Evolutionary conservation across 2,797 vertebrate genomes (phyloP).

Genomic region (Pangasius macronema): DNA sequence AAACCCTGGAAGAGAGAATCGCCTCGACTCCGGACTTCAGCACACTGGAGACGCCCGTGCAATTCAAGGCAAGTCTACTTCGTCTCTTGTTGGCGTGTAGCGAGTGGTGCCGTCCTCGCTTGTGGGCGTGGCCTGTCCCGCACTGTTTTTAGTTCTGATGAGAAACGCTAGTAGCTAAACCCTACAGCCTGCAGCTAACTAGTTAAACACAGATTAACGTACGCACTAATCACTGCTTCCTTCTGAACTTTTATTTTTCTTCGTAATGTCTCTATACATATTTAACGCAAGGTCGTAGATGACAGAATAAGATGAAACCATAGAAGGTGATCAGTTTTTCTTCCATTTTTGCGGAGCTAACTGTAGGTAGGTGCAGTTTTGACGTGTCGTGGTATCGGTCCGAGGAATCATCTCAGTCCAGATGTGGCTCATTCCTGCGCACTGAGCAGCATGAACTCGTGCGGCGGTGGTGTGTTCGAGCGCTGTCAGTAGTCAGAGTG

Average conservation of each 20-base stretch:
- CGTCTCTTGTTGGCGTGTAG: neutral
- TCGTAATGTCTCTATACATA: no score
- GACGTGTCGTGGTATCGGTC: neutral
- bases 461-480: neutral
- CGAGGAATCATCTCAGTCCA: neutral
- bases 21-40: constrained; percentile 88
- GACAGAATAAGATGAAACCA: neutral
- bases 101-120: neutral
- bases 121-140: neutral
- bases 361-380: neutral
- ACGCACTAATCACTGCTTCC: neutral
- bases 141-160: neutral
- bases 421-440: neutral
- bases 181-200: neutral
- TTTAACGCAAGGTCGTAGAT: neutral
- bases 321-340: neutral
- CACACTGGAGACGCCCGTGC: constrained; percentile 87
- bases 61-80: constrained; percentile 82
- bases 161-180: neutral
- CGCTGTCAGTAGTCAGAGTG: neutral
- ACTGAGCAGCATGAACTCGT: neutral
- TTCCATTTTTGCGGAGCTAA: neutral
- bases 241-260: neutral
- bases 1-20: constrained; percentile 93
- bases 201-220: neutral